Base-by-base conservation (phyloP, 2,888 invertebrate species). In the Tenthredo scrophulariae region DNA sequence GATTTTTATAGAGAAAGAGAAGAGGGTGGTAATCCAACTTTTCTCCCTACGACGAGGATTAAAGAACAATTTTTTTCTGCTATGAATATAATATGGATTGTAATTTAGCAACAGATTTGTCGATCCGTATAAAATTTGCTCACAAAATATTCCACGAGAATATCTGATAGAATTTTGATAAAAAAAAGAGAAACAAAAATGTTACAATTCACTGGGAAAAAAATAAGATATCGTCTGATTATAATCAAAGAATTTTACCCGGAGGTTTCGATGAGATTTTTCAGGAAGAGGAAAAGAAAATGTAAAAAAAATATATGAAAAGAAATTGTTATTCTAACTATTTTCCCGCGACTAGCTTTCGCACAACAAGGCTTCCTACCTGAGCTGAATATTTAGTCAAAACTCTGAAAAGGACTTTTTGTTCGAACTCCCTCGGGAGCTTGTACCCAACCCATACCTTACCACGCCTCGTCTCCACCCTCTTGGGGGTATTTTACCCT, bases 401-500 rank as follows among this genome's bases (percentile, higher is more conserved):
- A 74, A 74, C 33, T 74, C 74, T 40, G 74, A 74, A 74, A 43
- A n/a, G 43, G 43, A 26, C 18, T 43, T 74, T 74, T 74, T 77
- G 50, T 29, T 29, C 15, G n/a, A 46, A 7, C 15, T 77, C 77
- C 77, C 77, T 26, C 1, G 54, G 54, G 77, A 77, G 29, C 9
- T 75, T 46, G 70, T 74, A 74, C 74, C 29, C 74, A 22, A 74
- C 74, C 29, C 74, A 22, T 54, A 3, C 54, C 46, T 29, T 29
- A 37, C 43, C 22, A 10, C 72, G n/a, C 26, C 13, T 62, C 62
- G 9, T 1, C 26, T 22, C 2, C 13, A 62, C 9, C 26, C 62
- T 58, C 62, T 54, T 54, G 54, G n/a, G 40, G 46, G 46, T 10
- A 43, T 26, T 75, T 43, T 46, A 4, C 13, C 46, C 43, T n/a